phyloP scores from a whole-genome alignment of 2,113 vertebrate genomes.

The Gobius niger region DNA sequence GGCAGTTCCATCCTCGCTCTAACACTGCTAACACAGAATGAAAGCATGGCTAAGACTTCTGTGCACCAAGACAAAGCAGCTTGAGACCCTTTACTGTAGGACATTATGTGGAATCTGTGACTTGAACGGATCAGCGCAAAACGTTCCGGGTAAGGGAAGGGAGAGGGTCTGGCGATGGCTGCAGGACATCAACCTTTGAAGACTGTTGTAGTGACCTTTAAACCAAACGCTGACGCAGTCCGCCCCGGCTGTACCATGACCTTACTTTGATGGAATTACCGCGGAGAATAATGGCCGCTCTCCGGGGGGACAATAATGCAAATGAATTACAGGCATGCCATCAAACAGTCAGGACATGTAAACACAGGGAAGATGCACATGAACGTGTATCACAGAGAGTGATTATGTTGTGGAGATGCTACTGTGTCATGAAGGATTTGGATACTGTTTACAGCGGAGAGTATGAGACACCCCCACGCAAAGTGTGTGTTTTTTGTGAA shows the following conservation, averaged over 20 bases:
- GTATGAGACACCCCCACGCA: no score
- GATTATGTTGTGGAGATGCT: not conserved
- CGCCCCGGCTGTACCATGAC: conserved; percentile 63
- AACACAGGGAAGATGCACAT: conserved; percentile 12
- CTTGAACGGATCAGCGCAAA: conserved; percentile 29
- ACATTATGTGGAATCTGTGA: conserved; percentile 21
- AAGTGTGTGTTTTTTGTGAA: no score
- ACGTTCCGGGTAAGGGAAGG: conserved; percentile 29
- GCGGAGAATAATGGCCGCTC: conserved; percentile 51
- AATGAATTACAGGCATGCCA: conserved; percentile 10
- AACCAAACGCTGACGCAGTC: conserved; percentile 62
- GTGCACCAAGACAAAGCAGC: not conserved
- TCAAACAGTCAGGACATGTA: conserved; percentile 15
- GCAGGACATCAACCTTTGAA: conserved; percentile 69
- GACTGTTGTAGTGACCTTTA: conserved; percentile 69
- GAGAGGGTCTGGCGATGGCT: conserved; percentile 36
- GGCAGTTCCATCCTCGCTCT: not conserved
- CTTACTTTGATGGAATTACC: conserved; percentile 75
- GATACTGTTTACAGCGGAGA: no score
- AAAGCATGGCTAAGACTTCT: not conserved
- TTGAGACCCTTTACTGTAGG: conserved; percentile 20
- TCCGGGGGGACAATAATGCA: conserved; percentile 40
- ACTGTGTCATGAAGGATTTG: no score
- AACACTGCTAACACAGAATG: not conserved
- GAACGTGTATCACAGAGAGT: conserved; percentile 1